Base-by-base conservation (phyloP, 2,888 invertebrate species). In the Dicranocentrus wangi region DNA sequence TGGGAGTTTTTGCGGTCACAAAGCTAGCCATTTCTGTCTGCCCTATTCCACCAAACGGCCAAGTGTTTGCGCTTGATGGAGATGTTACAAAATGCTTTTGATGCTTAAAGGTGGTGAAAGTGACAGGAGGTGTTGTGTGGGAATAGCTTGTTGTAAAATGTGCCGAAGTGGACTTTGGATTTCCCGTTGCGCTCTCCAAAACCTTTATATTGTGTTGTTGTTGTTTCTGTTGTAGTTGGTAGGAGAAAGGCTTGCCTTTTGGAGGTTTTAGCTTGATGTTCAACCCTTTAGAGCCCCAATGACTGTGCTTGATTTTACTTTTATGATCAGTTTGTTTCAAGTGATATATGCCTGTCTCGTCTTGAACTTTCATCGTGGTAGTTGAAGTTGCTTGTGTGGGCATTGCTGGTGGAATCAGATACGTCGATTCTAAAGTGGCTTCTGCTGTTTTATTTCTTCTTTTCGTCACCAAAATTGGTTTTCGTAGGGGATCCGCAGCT, bases 1-100 rank as follows among this genome's bases (percentile, higher is more conserved):
- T 84, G 21, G 83, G 84, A 65, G 75, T 66, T 60, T 80, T 81
- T 61, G 82, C 58, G 8, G 61, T 78, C 28, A 55, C 70, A 70
- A 78, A 78, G 27, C 78, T 70, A 5, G 70, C 78, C 0, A 58
- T 78, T 65, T 78, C 78, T 42, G 78, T 68, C 2, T 78, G 70
- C 61, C 76, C 69, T 25, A 19, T 19, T 5, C 63, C 39, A 32
- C 1, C 66, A 43, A 60, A 21, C 23, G n/a, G 15, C 13, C n/a
- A 58, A 21, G 28, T 63, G 7, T 53, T 43, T 7, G 43, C 13
- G 10, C 17, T 55, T 42, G 60, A 61, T n/a, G 77, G 70, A 17
- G 77, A 51, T 0, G 70, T 70, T 1, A 53, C 10, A 39, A 61
- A 61, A 42, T 77, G 32, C 15, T 77, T 43, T 53, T 77, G 77